phyloP scores from a whole-genome alignment of 92 coral and sea anemone species.

The Isaurus tuberculatus region DNA sequence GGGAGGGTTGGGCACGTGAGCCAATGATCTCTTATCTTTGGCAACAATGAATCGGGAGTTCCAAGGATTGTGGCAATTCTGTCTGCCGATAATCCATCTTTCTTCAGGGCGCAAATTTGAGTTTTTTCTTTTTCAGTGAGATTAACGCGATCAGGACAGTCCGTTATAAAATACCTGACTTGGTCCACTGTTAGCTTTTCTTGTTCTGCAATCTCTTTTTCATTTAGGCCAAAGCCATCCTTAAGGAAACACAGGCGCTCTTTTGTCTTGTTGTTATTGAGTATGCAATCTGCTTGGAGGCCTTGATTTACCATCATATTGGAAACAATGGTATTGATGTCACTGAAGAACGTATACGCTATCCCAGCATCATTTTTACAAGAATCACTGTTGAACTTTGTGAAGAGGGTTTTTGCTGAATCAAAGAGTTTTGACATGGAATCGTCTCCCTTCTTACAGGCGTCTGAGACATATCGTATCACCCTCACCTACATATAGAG shows the following conservation, averaged over 20 bases:
- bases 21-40: background rate
- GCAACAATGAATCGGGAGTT: background rate
- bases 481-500: conserved; percentile 1
- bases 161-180: background rate
- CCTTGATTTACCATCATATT: background rate
- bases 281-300: conserved; percentile 2
- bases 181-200: background rate
- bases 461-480: background rate
- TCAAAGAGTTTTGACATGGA: background rate
- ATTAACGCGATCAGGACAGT: background rate
- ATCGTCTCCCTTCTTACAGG: background rate
- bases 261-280: conserved; percentile 3
- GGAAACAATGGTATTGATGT: background rate
- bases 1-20: conserved; percentile 3
- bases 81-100: background rate
- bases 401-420: background rate
- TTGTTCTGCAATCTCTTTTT: background rate
- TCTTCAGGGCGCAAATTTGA: background rate
- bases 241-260: background rate
- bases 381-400: conserved; percentile 11
- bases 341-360: background rate
- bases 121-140: conserved; percentile 2
- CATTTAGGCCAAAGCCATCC: background rate
- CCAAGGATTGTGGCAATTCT: background rate
- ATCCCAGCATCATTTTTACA: conserved; percentile 9